Base-by-base conservation (phyloP, 2,797 vertebrate genomes). In the Falco novaeseelandiae region DNA sequence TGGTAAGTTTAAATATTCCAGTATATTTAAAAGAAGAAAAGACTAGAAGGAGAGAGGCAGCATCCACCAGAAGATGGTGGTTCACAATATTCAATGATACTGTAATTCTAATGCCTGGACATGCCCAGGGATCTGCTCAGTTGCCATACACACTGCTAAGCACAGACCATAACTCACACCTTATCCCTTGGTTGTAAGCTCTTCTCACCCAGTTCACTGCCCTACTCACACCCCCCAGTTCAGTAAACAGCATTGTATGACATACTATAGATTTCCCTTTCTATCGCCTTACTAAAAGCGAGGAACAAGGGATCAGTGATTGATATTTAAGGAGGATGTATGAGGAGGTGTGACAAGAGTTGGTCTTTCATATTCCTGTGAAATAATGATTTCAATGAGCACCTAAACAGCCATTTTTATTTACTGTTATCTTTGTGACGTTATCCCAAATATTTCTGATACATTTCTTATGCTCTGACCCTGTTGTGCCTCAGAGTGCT, bases 111-210 rank as follows among this genome's bases (percentile, higher is more conserved):
- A 20, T 8, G n/a, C 20, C 22, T 65, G 63, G 32, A 16, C 6
- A 42, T n/a, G 26, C 6, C 12, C 72, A 51, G 32, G 9, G 27
- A 90, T 29, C 11, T 3, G 2, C 38, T 22, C 7, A 26, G 20
- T 10, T 26, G 5, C n/a, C n/a, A n/a, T 21, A 51, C 16, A 38
- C 0, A 0, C 27, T 52, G 14, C 36, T 62, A 84, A 77, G 55
- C 3, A 0, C 0, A 66, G 30, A 57, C 6, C 2, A 0, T 7
- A 54, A 57, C 8, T 62, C 27, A 42, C 9, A 63, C 5, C 29
- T 49, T 44, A 62, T 6, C 2, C 36, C 6, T 86, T 61, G 7
- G 2, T 25, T 55, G 7, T 4, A 23, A 85, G 12, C 3, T 69
- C 8, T 12, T 87, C 66, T 65, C 52, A 61, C 6, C 21, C 54